These are phyloP conservation scores for Ectropis crepuscularia DNA, from an alignment of 2,888 invertebrate genomes.

Conservation along the genomic window DNA sequence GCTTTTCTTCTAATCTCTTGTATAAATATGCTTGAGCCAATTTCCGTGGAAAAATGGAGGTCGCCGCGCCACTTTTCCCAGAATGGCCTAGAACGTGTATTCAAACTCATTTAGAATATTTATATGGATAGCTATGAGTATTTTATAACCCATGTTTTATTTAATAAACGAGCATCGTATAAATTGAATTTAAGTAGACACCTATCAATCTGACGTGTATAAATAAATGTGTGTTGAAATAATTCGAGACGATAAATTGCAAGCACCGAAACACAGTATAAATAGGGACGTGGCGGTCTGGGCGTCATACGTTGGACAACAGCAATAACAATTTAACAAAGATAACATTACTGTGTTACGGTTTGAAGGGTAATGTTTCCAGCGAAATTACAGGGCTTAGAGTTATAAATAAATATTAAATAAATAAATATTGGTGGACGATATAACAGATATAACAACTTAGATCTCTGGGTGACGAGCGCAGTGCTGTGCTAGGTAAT, in stretches of 20 bases:
- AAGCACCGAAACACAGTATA: not conserved
- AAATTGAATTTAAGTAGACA: not conserved
- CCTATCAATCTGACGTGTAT: constrained; percentile 3
- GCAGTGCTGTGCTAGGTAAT: too few relatives aligned
- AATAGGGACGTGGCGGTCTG: too few relatives aligned
- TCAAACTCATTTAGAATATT: constrained; percentile 9
- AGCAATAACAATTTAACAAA: too few relatives aligned
- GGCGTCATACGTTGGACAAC: too few relatives aligned
- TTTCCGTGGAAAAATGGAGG: constrained; percentile 14
- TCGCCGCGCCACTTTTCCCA: constrained; percentile 7
- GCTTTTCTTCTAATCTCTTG: constrained; percentile 1
- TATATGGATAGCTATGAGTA: not conserved
- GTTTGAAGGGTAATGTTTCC: too few relatives aligned
- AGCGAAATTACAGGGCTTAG: too few relatives aligned
- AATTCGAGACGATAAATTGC: constrained; percentile 4
- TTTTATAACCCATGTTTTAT: constrained; percentile 11
- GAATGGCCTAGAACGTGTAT: constrained; percentile 7
- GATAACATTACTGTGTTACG: too few relatives aligned
- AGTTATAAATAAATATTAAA: too few relatives aligned
- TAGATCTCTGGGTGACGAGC: too few relatives aligned
- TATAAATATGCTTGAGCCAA: constrained; percentile 7
- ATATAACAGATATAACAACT: too few relatives aligned
- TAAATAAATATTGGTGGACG: too few relatives aligned
- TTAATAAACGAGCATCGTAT: constrained; percentile 2
- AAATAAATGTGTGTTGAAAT: constrained; percentile 4